These are phyloP conservation scores for Drosophila kanekoi DNA, from an alignment of 2,888 invertebrate genomes.

Conservation along the genomic window DNA sequence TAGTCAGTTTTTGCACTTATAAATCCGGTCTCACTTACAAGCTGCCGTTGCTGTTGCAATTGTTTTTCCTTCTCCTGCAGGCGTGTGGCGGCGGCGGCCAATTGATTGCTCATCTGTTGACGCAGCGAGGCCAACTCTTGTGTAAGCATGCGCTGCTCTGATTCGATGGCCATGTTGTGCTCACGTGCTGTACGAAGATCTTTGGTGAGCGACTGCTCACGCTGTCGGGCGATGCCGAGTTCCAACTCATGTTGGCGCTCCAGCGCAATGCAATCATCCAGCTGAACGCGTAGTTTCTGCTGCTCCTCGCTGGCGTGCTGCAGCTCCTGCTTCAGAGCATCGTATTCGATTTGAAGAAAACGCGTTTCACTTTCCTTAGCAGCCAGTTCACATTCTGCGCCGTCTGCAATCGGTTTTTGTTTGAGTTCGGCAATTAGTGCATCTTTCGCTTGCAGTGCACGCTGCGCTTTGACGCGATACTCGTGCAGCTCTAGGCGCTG, in stretches of 20 bases:
- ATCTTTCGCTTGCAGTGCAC: slow-evolving; percentile 92
- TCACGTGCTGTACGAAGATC: slow-evolving; percentile 85
- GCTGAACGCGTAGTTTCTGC: slow-evolving; percentile 62
- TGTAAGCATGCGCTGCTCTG: slow-evolving; percentile 82
- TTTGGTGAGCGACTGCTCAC: slow-evolving; percentile 68
- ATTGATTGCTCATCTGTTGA: slow-evolving; percentile 83
- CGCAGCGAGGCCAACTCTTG: slow-evolving; percentile 84
- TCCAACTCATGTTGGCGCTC: slow-evolving; percentile 65
- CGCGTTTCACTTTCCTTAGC: slow-evolving; percentile 69
- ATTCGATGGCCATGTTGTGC: slow-evolving; percentile 84
- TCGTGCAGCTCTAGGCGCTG: slow-evolving; percentile 88
- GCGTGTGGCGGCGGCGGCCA: slow-evolving; percentile 70
- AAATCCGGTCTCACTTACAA: slow-evolving; percentile 64
- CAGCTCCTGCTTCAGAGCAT: slow-evolving; percentile 86
- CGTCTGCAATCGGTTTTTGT: slow-evolving; percentile 48
- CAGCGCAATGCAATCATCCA: slow-evolving; percentile 69
- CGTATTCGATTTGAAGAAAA: slow-evolving; percentile 87
- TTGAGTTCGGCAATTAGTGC: slow-evolving; percentile 88
- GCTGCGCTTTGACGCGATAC: slow-evolving; percentile 92
- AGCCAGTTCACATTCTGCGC: slow-evolving; percentile 13
- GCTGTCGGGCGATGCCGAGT: slow-evolving; percentile 50
- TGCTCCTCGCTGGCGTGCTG: slow-evolving; percentile 73
- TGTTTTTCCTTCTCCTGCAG: slow-evolving; percentile 79
- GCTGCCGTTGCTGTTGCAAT: slow-evolving; percentile 77
- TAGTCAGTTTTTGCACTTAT: slow-evolving; percentile 63